Percentiles rank a stretch among this genome's conserved stretches.
These are phyloP conservation scores for Spisula solida DNA, from an alignment of 2,888 invertebrate genomes.

Conservation along the genomic window DNA sequence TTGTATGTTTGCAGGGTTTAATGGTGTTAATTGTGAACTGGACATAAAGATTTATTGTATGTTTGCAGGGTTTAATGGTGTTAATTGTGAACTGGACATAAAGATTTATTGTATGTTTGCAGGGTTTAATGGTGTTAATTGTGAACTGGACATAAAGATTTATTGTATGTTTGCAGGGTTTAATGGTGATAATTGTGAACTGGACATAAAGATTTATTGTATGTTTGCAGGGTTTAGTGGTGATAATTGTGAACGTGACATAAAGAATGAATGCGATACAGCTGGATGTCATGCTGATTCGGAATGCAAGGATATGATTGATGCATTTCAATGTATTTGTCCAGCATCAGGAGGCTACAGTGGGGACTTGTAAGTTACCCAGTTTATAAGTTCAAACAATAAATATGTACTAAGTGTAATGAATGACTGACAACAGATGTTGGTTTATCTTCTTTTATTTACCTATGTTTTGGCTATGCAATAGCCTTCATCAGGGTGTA, in stretches of 20 bases:
- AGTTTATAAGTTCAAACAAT: too few species aligned
- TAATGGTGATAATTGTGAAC: conserved; percentile 57
- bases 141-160: conserved; percentile 55
- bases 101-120: too few species aligned
- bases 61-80: conserved; percentile 58
- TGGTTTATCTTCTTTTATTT: too few species aligned
- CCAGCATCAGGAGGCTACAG: conserved; percentile 89
- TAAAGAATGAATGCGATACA: conserved; percentile 46
- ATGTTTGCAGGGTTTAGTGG: conserved; percentile 56
- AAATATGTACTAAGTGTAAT: too few species aligned
- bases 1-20: conserved; percentile 60
- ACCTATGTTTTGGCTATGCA: too few species aligned
- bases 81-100: conserved; percentile 56
- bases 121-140: conserved; percentile 56
- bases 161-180: too few species aligned
- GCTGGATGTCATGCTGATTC: conserved; percentile 94
- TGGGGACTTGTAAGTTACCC: conserved; percentile 56
- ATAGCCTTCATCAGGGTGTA: too few species aligned
- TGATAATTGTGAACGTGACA: conserved; percentile 52
- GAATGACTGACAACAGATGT: too few species aligned
- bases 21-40: conserved; percentile 56
- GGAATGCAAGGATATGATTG: conserved; percentile 96
- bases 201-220: neutral
- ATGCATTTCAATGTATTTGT: conserved; percentile 97
- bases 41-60: too few species aligned